Evolutionary conservation across 2,888 invertebrate genomes (phyloP).

Genomic region (Eustalomyia histrio): DNA sequence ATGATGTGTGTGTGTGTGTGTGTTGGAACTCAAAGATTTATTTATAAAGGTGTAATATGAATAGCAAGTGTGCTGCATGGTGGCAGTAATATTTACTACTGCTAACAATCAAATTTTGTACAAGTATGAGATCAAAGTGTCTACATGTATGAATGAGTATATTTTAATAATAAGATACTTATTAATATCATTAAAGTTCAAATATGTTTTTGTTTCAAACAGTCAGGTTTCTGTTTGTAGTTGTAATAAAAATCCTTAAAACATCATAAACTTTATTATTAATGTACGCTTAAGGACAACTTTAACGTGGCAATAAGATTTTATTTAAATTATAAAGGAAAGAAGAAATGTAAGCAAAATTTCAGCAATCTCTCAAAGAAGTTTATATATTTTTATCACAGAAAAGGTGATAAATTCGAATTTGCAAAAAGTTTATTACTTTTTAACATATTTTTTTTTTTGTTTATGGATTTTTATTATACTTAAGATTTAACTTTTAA

Average conservation of each 20-base stretch:
- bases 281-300: not conserved
- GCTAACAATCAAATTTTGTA: not conserved
- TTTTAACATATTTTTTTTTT: no score
- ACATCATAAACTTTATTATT: not conserved
- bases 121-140: not conserved
- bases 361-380: no score
- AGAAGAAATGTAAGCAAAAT: no score
- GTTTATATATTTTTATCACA: no score
- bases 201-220: not conserved
- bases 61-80: not conserved
- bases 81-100: no score
- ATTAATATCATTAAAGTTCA: constrained; percentile 19
- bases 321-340: no score
- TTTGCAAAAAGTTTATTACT: no score
- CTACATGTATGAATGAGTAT: not conserved
- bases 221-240: not conserved
- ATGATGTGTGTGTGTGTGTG: not conserved
- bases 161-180: constrained; percentile 15
- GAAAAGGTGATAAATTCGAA: no score
- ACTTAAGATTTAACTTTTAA: no score
- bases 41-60: not conserved
- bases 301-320: no score
- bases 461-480: no score
- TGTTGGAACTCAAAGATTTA: no score
- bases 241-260: constrained; percentile 1